Evolutionary conservation across 2,113 vertebrate species (phyloP).

Genomic region (Mus spicilegus): DNA sequence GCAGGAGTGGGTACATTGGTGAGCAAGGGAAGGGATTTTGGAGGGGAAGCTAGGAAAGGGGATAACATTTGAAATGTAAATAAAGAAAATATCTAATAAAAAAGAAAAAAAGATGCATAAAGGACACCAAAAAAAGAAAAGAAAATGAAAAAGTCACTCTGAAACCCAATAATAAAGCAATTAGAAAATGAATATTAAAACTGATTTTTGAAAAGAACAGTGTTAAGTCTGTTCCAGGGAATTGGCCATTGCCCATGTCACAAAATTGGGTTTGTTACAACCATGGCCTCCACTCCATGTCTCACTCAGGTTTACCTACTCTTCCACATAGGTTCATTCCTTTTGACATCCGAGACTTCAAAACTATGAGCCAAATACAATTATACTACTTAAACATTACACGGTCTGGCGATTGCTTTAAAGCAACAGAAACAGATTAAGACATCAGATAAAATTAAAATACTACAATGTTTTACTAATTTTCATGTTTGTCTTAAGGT

Average conservation of each 20-base stretch:
- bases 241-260: neutral
- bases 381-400: neutral
- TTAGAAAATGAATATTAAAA: neutral
- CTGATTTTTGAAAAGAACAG: neutral
- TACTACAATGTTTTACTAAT: neutral
- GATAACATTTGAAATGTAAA: too few species aligned
- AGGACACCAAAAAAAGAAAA: too few species aligned
- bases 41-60: too few species aligned
- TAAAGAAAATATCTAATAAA: too few species aligned
- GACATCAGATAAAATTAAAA: neutral
- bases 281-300: neutral
- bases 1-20: too few species aligned
- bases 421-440: neutral
- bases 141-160: too few species aligned
- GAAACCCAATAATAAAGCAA: neutral
- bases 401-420: neutral
- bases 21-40: too few species aligned
- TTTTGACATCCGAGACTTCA: neutral
- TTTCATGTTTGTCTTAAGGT: conserved; percentile 15
- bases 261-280: too few species aligned
- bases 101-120: too few species aligned
- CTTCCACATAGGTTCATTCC: neutral
- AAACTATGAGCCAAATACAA: neutral
- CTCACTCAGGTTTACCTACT: too few species aligned
- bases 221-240: neutral